A percentile compares a stretch with the other conserved stretches of the same genome.
Evolutionary conservation across 1,140 invertebrate genomes (phyloP).

Genomic region (Hestina assimilis): DNA sequence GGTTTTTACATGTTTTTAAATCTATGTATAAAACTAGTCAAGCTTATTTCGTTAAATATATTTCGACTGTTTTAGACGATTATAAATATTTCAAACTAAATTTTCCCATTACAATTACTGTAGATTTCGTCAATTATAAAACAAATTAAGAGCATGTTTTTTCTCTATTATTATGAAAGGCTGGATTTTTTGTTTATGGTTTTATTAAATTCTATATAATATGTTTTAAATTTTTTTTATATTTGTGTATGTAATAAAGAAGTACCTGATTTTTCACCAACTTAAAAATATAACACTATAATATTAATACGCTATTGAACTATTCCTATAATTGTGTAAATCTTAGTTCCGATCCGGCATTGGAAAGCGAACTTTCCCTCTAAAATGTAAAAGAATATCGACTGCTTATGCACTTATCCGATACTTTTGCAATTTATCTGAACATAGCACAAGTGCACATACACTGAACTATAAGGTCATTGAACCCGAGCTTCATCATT

Average conservation of each 20-base stretch:
- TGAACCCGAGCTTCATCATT: too few relatives aligned
- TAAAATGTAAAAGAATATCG: too few relatives aligned
- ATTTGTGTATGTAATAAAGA: not conserved
- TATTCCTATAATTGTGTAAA: too few relatives aligned
- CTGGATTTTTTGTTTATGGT: slow-evolving; percentile 2
- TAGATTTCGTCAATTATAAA: slow-evolving; percentile 20
- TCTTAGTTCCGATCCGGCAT: too few relatives aligned
- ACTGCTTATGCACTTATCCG: too few relatives aligned
- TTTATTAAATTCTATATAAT: slow-evolving; percentile 2
- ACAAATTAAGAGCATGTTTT: not conserved
- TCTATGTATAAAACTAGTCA: not conserved
- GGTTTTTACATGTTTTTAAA: too few relatives aligned
- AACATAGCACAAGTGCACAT: too few relatives aligned
- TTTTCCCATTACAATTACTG: not conserved
- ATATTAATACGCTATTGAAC: too few relatives aligned
- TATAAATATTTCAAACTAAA: slow-evolving; percentile 11
- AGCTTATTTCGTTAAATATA: slow-evolving; percentile 14
- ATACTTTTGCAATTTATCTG: too few relatives aligned
- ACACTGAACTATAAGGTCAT: too few relatives aligned
- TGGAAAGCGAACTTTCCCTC: too few relatives aligned
- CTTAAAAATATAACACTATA: too few relatives aligned
- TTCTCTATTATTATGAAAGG: not conserved
- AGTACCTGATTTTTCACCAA: not conserved
- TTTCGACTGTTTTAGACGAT: slow-evolving; percentile 19
- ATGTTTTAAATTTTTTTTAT: slow-evolving; percentile 5